Evolutionary conservation across 2,888 invertebrate genomes (phyloP).

Genomic region (Rotaria macrura): DNA sequence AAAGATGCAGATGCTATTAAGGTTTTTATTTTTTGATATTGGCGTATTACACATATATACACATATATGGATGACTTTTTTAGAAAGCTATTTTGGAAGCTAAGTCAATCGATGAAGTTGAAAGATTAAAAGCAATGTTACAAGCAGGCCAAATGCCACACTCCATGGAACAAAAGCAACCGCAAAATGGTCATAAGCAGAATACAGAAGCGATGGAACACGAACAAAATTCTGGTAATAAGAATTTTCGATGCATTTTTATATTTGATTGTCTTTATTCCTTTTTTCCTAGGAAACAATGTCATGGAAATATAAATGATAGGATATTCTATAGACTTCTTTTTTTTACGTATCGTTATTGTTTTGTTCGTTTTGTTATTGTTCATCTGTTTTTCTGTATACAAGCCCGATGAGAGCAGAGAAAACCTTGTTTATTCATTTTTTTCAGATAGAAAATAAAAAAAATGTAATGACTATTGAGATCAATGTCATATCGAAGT

Average conservation of each 20-base stretch:
- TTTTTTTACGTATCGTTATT: not conserved
- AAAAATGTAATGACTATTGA: not conserved
- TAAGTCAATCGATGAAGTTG: slow-evolving; percentile 32
- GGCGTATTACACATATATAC: not conserved
- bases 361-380: not conserved
- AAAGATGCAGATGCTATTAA: slow-evolving; percentile 32
- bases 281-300: not conserved
- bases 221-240: not conserved
- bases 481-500: not conserved
- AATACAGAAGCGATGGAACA: not conserved
- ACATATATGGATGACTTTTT: not conserved
- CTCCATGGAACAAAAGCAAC: not conserved
- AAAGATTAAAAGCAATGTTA: slow-evolving; percentile 29
- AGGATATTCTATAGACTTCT: not conserved
- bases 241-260: not conserved
- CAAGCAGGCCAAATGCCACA: slow-evolving; percentile 29
- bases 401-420: not conserved
- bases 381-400: not conserved
- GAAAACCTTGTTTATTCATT: not conserved
- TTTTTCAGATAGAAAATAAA: not conserved
- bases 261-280: not conserved
- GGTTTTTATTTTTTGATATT: not conserved
- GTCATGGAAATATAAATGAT: not conserved
- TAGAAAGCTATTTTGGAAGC: slow-evolving; percentile 32
- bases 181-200: not conserved